Base-by-base conservation (phyloP, 2,888 invertebrate species). In the Apantesis nais region DNA sequence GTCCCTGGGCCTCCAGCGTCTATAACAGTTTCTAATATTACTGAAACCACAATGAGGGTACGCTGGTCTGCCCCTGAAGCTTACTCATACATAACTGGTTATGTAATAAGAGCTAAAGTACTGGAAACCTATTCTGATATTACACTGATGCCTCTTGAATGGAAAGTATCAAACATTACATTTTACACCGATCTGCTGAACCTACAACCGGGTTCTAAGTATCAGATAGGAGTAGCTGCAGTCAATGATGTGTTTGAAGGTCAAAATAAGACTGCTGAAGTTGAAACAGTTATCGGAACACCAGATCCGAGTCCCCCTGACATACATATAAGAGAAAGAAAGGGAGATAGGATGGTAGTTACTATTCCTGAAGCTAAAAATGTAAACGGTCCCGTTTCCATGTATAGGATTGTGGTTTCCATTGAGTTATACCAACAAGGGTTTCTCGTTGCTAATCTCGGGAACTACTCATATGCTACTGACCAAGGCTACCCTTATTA, bases 301-400 rank as follows among this genome's bases (percentile, higher is more conserved):
- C 96, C 97, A 37, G 96, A 96, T 74, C 97, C 98, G 0, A 96
- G 96, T 71, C 98, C 98, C 2, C 93, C 94, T 0, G 95, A 96
- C 68, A 97, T 98, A 37, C 92, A 94, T 82, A 95, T 98, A 29
- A 80, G 96, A 19, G 95, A 96, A 64, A 95, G 96, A 73, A 95
- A 95, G 29, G 96, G 96, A 12, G 95, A 95, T 19, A 96, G 96
- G 68, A 96, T 98, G 85, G 95, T 95, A 0, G 95, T 98, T 9
- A 95, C 96, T 78, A 94, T 98, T 44, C 95, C 96, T 16, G 95
- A 97, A 76, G 96, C 97, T 0, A 95, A 92, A 67, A 97, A 98
- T 89, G 96, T 97, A 62, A 97, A 97, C 86, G 98, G 98, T 0
- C 98, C 98, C 0, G 95, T 98, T 0, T 96, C 96, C 25, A 96